Evolutionary conservation across 1,140 invertebrate species (phyloP).

Genomic region (Aphaenogaster floridana): DNA sequence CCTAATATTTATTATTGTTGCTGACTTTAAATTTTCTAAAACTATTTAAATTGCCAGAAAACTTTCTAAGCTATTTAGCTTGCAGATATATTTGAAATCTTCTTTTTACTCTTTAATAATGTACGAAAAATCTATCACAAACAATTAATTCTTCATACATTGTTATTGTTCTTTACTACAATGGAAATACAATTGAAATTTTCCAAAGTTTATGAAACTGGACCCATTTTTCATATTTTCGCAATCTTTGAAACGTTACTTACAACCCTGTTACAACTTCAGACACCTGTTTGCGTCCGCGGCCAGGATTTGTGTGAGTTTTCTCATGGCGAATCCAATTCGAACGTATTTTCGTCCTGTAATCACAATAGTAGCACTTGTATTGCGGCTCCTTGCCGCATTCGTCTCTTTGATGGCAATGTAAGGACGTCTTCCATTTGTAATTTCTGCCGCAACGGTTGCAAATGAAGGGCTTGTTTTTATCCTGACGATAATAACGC

Average conservation of each 20-base stretch:
- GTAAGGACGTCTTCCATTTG: conserved; percentile 85
- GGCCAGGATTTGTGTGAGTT: conserved; percentile 11
- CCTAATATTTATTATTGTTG: background rate
- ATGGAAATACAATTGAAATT: background rate
- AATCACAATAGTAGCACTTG: conserved; percentile 72
- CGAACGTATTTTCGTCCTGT: conserved; percentile 29
- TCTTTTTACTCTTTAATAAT: background rate
- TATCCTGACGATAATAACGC: background rate
- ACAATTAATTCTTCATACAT: background rate
- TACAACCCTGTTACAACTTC: background rate
- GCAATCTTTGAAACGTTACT: background rate
- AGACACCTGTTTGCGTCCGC: background rate
- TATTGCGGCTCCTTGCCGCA: conserved; percentile 84
- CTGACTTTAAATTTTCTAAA: background rate
- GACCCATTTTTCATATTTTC: conserved; percentile 31
- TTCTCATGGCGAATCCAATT: conserved; percentile 55
- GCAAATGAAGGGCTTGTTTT: conserved; percentile 71
- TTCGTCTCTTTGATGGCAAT: conserved; percentile 86
- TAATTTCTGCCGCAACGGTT: conserved; percentile 85
- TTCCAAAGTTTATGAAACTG: conserved; percentile 13
- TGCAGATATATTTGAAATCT: background rate
- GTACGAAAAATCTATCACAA: background rate
- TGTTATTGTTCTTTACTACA: background rate
- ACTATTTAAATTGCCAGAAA: background rate
- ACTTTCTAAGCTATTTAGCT: too few relatives aligned